Base-by-base conservation (phyloP, 2,797 vertebrate genomes). In the Malurus splendens region DNA sequence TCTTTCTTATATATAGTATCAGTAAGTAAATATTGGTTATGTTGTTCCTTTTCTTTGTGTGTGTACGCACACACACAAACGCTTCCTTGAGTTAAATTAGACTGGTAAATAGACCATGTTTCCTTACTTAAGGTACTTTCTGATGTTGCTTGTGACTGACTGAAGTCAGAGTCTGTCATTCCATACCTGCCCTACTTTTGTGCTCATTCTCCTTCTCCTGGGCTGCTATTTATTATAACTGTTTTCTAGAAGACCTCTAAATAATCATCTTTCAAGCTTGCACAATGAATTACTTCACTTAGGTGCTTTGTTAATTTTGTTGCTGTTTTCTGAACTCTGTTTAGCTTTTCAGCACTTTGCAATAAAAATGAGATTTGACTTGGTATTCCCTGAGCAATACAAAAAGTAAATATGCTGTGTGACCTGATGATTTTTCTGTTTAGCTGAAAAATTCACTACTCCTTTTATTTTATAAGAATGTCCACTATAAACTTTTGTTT, bases 301-400 rank as follows among this genome's bases (percentile, higher is more conserved):
- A 62, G 13, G 5, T 79, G 5, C 38, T 67, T 73, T 13, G 3
- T 52, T 38, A 82, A n/a, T 86, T 90, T 82, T 66, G 7, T 52
- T 82, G 23, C 15, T 79, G 2, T 77, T 86, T 81, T 52, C 62
- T 68, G 55, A 86, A 48, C 14, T 81, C 18, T 28, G 4, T 72
- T 87, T 78, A 79, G 7, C 38, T 68, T 78, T 48, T 68, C 56
- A 70, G 7, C 23, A 60, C n/a, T 10, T 71, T 88, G 27, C 48
- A 82, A 27, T 73, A 80, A 82, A 87, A 82, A 64, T 73, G 12
- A 79, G 24, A 42, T 67, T 66, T 79, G 28, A 56, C 79, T 86
- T 52, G 2, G 3, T 84, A n/a, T 80, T 79, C 36, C 14, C 18
- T 0, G 0, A 56, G 42, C 19, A 71, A 17, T 87, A 42, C 1